Evolutionary conservation across 1,140 invertebrate species (phyloP).

Genomic region (Procambarus clarkii): DNA sequence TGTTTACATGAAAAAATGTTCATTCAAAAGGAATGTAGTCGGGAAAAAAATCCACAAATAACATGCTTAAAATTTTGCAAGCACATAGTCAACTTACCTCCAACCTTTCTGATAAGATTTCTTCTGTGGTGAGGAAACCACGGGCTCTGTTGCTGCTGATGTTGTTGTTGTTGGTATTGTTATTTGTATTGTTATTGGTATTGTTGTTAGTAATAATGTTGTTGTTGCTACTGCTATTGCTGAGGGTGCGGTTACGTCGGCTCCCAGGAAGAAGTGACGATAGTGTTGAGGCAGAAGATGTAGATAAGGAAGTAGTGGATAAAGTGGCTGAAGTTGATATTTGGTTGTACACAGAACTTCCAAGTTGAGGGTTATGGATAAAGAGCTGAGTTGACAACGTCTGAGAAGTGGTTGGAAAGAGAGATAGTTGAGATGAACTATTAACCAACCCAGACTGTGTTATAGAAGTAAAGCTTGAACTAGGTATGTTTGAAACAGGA

Average conservation of each 20-base stretch:
- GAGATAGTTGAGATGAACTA: conserved; percentile 73
- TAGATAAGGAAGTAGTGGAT: conserved; percentile 8
- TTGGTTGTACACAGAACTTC: conserved; percentile 54
- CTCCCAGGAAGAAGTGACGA: conserved; percentile 75
- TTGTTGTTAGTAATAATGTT: too few species aligned
- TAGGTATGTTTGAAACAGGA: neutral
- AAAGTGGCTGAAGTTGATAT: conserved; percentile 26
- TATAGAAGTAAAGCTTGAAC: conserved; percentile 7
- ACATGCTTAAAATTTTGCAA: neutral
- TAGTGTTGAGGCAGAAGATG: conserved; percentile 6
- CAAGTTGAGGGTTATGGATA: conserved; percentile 34
- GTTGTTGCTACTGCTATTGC: conserved; percentile 38
- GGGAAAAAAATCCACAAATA: too few species aligned
- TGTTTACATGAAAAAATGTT: too few species aligned
- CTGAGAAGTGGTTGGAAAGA: conserved; percentile 77
- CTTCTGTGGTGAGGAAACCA: conserved; percentile 64
- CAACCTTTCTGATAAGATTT: conserved; percentile 75
- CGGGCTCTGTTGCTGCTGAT: conserved; percentile 48
- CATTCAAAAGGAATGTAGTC: too few species aligned
- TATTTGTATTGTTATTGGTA: too few species aligned
- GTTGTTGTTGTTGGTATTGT: too few species aligned
- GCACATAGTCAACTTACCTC: conserved; percentile 54
- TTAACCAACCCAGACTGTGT: conserved; percentile 15
- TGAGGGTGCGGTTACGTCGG: conserved; percentile 74
- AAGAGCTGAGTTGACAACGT: conserved; percentile 74